These are phyloP conservation scores for Sebastes minor DNA, from an alignment of 2,797 vertebrate species.

Conservation along the genomic window DNA sequence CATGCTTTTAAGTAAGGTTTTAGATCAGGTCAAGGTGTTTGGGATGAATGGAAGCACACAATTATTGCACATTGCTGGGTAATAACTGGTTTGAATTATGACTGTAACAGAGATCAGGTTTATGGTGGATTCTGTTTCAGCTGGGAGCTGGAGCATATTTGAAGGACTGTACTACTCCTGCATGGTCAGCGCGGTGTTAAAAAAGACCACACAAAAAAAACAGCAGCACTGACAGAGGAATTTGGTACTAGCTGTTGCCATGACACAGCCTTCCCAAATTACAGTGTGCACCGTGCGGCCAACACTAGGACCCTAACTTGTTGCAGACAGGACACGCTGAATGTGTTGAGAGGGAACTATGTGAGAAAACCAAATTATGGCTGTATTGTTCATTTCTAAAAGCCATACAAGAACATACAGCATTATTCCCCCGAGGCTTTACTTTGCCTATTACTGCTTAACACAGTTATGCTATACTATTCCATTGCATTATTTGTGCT, in stretches of 20 bases:
- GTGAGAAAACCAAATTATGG: neutral
- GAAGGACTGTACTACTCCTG: constrained; percentile 16
- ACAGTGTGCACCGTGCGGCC: constrained; percentile 31
- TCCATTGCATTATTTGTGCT: neutral
- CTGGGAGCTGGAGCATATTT: constrained; percentile 12
- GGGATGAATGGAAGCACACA: neutral
- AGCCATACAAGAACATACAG: neutral
- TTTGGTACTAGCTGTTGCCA: constrained; percentile 64
- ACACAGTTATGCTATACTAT: neutral
- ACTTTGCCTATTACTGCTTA: neutral
- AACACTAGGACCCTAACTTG: constrained; percentile 7
- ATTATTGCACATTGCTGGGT: constrained; percentile 17
- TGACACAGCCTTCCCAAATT: constrained; percentile 55
- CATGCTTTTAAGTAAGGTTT: neutral
- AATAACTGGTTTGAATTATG: constrained; percentile 29
- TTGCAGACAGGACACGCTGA: constrained; percentile 2
- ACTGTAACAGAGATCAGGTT: constrained; percentile 4
- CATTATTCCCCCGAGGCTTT: neutral
- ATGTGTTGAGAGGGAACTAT: neutral
- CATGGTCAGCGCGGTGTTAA: constrained; percentile 49
- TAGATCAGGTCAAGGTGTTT: neutral
- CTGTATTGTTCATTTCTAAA: neutral
- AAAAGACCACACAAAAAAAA: constrained; percentile 48
- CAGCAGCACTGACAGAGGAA: constrained; percentile 38
- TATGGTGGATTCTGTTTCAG: constrained; percentile 21